Evolutionary conservation across 2,113 vertebrate genomes (phyloP), one percentile per base, ranked within the genome.

Genomic region (Chloropsis cyanopogon): DNA sequence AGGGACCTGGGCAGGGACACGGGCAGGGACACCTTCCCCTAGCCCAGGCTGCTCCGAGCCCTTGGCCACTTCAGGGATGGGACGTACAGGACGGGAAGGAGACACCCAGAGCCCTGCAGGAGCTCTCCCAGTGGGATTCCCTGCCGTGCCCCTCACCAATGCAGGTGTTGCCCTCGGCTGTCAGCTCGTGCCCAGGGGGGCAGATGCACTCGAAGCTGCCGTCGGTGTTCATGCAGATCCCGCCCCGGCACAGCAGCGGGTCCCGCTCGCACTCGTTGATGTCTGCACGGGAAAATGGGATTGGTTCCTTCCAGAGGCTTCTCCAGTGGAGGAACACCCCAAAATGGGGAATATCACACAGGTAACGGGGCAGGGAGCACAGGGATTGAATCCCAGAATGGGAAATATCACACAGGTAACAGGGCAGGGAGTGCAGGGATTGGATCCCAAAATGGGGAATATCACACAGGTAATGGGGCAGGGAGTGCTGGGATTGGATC

Each of bases 121-220:
- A 77, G 41, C 46, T n/a, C 12, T 50, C 29, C 37, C 22, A 1
- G 14, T 0, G 37, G 5, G 31, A 6, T 20, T 1, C 44, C n/a
- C 5, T 2, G 14, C 6, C 0, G 15, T 6, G 60, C 4, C 54
- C 7, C 54, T 83, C 93, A 99, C 99, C 99, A 91, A 99, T 95
- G 33, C 99, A 99, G 57, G 98, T 98, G 6, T 98, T 98, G 41
- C 98, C 98, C 61, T 98, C 98, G 0, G 94, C 57, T 3, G 94
- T 98, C 88, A 99, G 98, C n/a, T 98, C 92, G 11, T 99, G 98
- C 39, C 99, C 99, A 0, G 97, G 95, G 8, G 99, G 99, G 65
- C 99, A 99, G 91, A 98, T 98, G 80, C 99, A 99, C 81, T 98
- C 97, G 31, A 98, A 99, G 92, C 99, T 99, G 66, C 99, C 99